These are phyloP conservation scores for Anorthoa munda DNA, from an alignment of 2,888 invertebrate genomes.

Conservation along the genomic window DNA sequence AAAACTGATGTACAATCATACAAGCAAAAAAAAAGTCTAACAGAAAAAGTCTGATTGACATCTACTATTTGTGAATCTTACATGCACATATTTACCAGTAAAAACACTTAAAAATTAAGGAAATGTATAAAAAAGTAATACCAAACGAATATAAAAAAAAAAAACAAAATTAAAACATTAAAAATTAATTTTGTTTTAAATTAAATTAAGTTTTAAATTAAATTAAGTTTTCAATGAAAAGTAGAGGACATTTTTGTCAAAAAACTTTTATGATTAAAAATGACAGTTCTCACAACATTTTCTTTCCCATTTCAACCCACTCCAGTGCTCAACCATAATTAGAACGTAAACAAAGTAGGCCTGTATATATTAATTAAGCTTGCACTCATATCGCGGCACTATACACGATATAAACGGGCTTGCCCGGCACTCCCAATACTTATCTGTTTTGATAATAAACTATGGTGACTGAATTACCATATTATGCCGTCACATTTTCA, in stretches of 20 bases:
- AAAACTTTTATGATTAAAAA: neutral
- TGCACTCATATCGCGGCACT: conserved; percentile 69
- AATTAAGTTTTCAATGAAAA: no score
- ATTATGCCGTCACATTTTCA: conserved; percentile 58
- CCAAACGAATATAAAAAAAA: no score
- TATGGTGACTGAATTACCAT: conserved; percentile 71
- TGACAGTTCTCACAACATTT: conserved; percentile 26
- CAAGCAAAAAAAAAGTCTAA: no score
- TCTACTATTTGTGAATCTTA: no score
- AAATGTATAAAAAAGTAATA: no score
- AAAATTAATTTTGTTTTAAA: no score
- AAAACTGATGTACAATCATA: no score
- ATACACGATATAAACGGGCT: conserved; percentile 74
- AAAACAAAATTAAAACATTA: no score
- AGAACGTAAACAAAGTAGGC: conserved; percentile 56
- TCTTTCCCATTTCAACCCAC: conserved; percentile 11
- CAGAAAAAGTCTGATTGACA: no score
- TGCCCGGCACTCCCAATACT: conserved; percentile 72
- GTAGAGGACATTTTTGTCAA: neutral
- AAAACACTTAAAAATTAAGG: no score
- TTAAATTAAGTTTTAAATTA: no score
- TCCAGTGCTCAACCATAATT: conserved; percentile 31
- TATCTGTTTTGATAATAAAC: conserved; percentile 68
- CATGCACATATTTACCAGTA: no score
- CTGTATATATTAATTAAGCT: conserved; percentile 61